phyloP scores from a whole-genome alignment of 2,113 vertebrate species.

The Spilogale gracilis region DNA sequence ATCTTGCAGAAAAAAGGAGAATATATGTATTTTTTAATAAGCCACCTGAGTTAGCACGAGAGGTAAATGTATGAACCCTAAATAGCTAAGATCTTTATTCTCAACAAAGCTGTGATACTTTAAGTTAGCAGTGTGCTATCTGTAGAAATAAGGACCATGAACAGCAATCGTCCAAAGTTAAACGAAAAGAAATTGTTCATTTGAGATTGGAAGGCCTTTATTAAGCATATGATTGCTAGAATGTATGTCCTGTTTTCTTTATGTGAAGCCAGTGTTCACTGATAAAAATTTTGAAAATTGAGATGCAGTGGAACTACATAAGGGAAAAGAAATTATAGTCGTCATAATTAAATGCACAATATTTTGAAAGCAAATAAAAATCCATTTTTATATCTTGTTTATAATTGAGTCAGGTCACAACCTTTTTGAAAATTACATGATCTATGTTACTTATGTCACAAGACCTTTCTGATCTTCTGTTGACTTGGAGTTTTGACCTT shows the following conservation, averaged over 20 bases:
- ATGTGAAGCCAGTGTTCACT: not conserved
- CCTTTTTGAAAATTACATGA: slow-evolving; percentile 81
- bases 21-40: slow-evolving; percentile 4
- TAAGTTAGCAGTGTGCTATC: not conserved
- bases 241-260: not conserved
- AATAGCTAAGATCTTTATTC: not conserved
- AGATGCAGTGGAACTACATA: not conserved
- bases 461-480: slow-evolving; percentile 83
- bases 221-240: not conserved
- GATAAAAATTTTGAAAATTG: slow-evolving; percentile 45
- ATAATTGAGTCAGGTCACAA: slow-evolving; percentile 83
- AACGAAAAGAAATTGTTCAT: not conserved
- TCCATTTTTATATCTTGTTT: slow-evolving; percentile 75
- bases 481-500: slow-evolving; percentile 84
- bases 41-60: not conserved
- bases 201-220: not conserved
- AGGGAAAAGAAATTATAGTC: not conserved
- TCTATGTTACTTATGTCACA: slow-evolving; percentile 80
- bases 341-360: slow-evolving; percentile 72
- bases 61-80: not conserved
- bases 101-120: not conserved
- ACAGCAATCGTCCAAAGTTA: not conserved
- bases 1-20: not conserved
- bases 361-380: slow-evolving; percentile 78
- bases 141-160: not conserved